Conservation (phyloP, 2,113 vertebrate species). For the Dermatemys mawii region DNA sequence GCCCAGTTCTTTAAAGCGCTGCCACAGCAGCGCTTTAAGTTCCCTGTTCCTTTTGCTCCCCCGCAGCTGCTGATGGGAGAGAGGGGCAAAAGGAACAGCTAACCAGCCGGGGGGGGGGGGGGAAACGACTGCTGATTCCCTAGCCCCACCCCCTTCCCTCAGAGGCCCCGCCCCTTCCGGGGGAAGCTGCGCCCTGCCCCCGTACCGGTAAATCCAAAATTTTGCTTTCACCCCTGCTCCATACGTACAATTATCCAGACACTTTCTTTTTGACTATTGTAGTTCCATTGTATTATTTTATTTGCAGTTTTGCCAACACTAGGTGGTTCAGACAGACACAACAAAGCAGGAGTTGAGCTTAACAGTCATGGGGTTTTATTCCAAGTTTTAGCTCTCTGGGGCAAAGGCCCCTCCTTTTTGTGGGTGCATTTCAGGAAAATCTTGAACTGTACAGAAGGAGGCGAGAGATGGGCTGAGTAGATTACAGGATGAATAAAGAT, state of each 20-base stretch:
- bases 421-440: background rate
- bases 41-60: no score
- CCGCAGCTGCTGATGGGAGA: no score
- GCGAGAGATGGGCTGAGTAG: background rate
- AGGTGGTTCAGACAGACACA: background rate
- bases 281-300: background rate
- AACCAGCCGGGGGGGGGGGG: no score
- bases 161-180: no score
- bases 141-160: no score
- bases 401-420: background rate
- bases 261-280: background rate
- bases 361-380: background rate
- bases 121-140: no score
- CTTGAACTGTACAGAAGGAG: background rate
- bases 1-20: no score
- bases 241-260: background rate
- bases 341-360: background rate
- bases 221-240: no score
- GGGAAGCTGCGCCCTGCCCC: no score
- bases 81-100: no score
- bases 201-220: no score
- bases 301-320: background rate
- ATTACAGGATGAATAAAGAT: background rate
- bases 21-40: no score
- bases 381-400: background rate